Base-by-base conservation (phyloP, 2,888 invertebrate genomes). In the Folsomia candida region DNA sequence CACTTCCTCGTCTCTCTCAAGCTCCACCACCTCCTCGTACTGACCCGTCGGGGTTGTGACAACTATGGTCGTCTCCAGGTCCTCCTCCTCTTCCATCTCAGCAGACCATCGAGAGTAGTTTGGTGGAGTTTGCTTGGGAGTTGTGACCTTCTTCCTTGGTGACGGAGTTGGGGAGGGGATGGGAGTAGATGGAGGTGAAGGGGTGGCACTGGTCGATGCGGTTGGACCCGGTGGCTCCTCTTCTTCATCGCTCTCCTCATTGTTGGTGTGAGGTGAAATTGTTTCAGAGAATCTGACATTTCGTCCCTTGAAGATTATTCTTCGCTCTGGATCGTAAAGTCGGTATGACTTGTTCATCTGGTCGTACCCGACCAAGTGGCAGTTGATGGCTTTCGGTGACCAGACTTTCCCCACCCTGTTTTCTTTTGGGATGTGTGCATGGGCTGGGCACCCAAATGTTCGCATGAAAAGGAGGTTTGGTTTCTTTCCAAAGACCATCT, bases 391-490 rank as follows among this genome's bases (percentile, higher is more conserved):
- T 29, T 69, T 68, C 2, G 59, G 37, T 25, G 51, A 37, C 65
- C 64, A 71, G 14, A 26, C 59, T 20, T 57, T 26, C 25, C 70
- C 0, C 9, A 26, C 1, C 27, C 59, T 3, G 4, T 3, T 18
- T 59, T 65, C 24, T 1, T 65, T 54, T 22, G 72, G 68, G 11
- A 74, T 24, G 18, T 71, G 61, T 18, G 58, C 59, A 28, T 58
- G 60, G 11, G 68, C 69, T 51, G 24, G 14, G 20, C 70, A 70
- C 1, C 83, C 84, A 81, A 85, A 84, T 28, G 81, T 78, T 59
- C 79, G 76, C 22, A 84, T 66, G 22, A 81, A 76, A 51, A 70
- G 71, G 0, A 84, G 37, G 70, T 82, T 74, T 22, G 58, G 78
- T 63, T 79, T 79, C 61, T 73, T 78, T 2, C 73, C 64, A 63